phyloP scores from a whole-genome alignment of 2,113 vertebrate genomes.

The Redunca redunca region DNA sequence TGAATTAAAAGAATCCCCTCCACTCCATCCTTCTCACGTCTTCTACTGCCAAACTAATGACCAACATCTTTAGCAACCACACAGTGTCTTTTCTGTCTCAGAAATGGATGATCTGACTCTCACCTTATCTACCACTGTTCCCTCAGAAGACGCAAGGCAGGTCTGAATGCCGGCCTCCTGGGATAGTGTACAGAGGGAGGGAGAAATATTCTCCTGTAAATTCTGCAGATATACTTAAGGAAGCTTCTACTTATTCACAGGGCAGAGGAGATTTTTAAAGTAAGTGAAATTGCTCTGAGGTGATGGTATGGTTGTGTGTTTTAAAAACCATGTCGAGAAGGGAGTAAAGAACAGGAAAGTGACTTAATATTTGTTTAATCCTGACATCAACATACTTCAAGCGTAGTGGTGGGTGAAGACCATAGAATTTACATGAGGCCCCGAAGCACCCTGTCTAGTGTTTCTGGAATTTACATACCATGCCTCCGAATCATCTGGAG shows the following conservation, averaged over 20 bases:
- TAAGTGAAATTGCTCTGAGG: not conserved
- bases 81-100: not conserved
- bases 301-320: not conserved
- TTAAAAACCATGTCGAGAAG: not conserved
- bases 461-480: not conserved
- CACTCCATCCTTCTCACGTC: not conserved
- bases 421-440: not conserved
- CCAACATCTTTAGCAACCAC: not conserved
- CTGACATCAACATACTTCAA: not conserved
- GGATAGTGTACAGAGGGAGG: not conserved
- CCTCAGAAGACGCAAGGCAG: accelerated
- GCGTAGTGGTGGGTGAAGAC: accelerated
- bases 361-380: not conserved
- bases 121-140: not conserved
- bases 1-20: not conserved
- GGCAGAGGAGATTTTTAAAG: not conserved
- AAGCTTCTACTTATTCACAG: not conserved
- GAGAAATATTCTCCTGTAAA: not conserved
- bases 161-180: not conserved
- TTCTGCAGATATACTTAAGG: not conserved
- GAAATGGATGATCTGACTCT: not conserved
- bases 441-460: not conserved
- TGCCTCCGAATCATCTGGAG: not conserved
- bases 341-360: not conserved
- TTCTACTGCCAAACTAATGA: not conserved